Evolutionary conservation across 37 sponge, comb jelly and placozoan genomes (phyloP).

Genomic region (Chondrosia reniformis): DNA sequence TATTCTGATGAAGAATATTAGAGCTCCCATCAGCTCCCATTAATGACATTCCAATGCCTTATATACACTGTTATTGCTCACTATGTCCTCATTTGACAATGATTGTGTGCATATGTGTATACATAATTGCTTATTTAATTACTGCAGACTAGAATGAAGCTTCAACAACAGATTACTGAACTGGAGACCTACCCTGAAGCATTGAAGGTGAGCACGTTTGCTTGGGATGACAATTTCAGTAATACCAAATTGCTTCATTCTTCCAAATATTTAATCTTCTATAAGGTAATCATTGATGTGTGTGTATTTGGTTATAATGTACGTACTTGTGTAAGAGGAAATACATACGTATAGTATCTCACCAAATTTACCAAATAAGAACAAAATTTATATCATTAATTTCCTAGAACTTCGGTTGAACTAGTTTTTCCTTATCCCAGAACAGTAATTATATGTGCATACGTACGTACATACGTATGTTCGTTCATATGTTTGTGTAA

Average conservation of each 20-base stretch:
- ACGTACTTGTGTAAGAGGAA: too few relatives aligned
- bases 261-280: neutral
- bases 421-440: too few relatives aligned
- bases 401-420: too few relatives aligned
- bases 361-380: too few relatives aligned
- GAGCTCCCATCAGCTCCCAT: too few relatives aligned
- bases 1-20: too few relatives aligned
- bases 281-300: neutral
- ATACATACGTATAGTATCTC: too few relatives aligned
- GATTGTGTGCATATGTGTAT: neutral
- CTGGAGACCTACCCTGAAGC: slow-evolving; percentile 54
- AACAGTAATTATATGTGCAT: neutral
- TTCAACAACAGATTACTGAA: slow-evolving; percentile 52
- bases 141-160: slow-evolving; percentile 17
- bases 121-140: neutral
- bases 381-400: too few relatives aligned
- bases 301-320: neutral
- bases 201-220: slow-evolving; percentile 48
- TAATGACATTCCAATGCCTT: too few relatives aligned
- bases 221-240: neutral
- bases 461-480: slow-evolving; percentile 11
- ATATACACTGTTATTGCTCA: neutral
- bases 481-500: slow-evolving; percentile 15
- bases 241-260: neutral
- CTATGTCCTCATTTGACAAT: neutral